Base-by-base conservation (phyloP, 2,797 vertebrate species). In the Cuculus canorus region DNA sequence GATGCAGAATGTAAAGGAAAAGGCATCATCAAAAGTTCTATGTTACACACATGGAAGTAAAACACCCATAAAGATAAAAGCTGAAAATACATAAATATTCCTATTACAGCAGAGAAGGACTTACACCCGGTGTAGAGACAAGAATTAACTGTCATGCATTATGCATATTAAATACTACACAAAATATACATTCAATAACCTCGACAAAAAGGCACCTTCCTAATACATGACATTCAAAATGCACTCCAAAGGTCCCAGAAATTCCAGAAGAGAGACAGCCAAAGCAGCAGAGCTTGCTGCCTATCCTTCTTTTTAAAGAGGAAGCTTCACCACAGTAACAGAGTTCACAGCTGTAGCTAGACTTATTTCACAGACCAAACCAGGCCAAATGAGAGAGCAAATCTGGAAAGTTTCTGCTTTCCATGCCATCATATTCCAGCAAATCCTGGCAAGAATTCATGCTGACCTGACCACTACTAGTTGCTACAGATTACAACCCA, bases 401-500 rank as follows among this genome's bases (percentile, higher is more conserved):
- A 88, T 94, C 85, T 96, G 92, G 88, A 96, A 96, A 95, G 95
- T 73, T 92, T 82, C 91, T 91, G 87, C 92, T 95, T 92, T 92
- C 92, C 77, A 90, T 93, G 89, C 94, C 96, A 93, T 93, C 92
- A 82, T 68, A 91, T 96, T 96, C 92, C 79, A 93, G 86, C 78
- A 97, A 90, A 93, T 95, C 89, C 86, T 97, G 96, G 96, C 97
- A 96, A 91, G 94, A 96, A 94, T 95, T 96, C 77, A 86, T 92
- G 90, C 86, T 97, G 97, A 97, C 95, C 96, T 11, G 84, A 91
- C 93, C 94, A 93, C 76, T 95, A 93, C 93, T 86, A 93, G 81
- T 86, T 95, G 92, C 86, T 95, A 93, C 89, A 95, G 96, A 93
- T 92, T 96, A 95, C 88, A 97, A 95, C 94, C 95, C 94, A 63